Percentiles rank a stretch among this genome's conserved stretches.
Evolutionary conservation across 2,113 vertebrate species (phyloP).

Genomic region (Podocnemis expansa): DNA sequence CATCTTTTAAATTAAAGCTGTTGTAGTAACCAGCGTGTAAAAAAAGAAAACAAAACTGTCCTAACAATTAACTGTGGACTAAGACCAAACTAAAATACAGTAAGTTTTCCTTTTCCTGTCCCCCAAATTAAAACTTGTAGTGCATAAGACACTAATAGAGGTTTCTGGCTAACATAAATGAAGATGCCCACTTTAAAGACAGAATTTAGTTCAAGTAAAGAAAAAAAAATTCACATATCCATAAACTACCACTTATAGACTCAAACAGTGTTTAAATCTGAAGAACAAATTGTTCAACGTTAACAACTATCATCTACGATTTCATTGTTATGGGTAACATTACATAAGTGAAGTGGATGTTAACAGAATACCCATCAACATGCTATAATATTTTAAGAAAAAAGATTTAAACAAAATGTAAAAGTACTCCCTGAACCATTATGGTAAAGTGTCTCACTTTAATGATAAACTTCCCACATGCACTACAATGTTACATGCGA

Average conservation of each 20-base stretch:
- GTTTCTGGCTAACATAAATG: slow-evolving; percentile 59
- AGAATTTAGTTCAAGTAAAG: slow-evolving; percentile 80
- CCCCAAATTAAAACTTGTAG: slow-evolving; percentile 69
- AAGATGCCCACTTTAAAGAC: slow-evolving; percentile 61
- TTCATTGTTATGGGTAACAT: slow-evolving; percentile 29
- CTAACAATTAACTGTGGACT: slow-evolving; percentile 35
- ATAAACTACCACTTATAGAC: slow-evolving; percentile 63
- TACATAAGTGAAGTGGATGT: slow-evolving; percentile 59
- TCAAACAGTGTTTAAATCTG: slow-evolving; percentile 77
- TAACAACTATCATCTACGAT: slow-evolving; percentile 52
- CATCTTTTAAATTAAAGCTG: slow-evolving; percentile 57
- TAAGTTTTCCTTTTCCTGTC: slow-evolving; percentile 47
- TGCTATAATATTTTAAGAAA: slow-evolving; percentile 52
- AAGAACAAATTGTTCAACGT: slow-evolving; percentile 68
- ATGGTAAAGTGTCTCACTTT: slow-evolving; percentile 67
- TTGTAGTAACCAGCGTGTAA: slow-evolving; percentile 68
- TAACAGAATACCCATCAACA: slow-evolving; percentile 40
- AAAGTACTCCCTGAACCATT: slow-evolving; percentile 77
- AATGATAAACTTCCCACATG: slow-evolving; percentile 64
- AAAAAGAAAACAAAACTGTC: not conserved
- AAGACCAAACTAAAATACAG: slow-evolving; percentile 53
- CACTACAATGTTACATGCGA: slow-evolving; percentile 75
- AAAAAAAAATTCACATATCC: slow-evolving; percentile 78
- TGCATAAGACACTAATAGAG: slow-evolving; percentile 66
- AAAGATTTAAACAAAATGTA: slow-evolving; percentile 54